Evolutionary conservation across 2,113 vertebrate species (phyloP).

Genomic region (Philantomba maxwellii): DNA sequence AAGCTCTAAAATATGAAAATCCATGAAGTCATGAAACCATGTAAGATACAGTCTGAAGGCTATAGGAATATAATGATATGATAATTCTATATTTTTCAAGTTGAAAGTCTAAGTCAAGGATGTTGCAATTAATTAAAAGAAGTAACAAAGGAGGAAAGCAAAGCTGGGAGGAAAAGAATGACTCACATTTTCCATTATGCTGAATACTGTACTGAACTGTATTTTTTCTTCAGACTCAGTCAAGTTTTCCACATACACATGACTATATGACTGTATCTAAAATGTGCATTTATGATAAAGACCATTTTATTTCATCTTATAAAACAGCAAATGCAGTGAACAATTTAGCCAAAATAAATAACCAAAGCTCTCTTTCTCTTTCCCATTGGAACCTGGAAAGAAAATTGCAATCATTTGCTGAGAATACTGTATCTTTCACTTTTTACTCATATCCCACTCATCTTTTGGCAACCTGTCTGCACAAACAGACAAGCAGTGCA

Average conservation of each 20-base stretch:
- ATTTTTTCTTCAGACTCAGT: neutral
- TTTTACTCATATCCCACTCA: no score
- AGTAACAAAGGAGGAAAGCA: neutral
- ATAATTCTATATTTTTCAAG: neutral
- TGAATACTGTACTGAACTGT: neutral
- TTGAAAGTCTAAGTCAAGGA: neutral
- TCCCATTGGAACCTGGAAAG: no score
- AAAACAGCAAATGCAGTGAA: no score
- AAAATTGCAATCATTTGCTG: no score
- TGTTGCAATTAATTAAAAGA: neutral
- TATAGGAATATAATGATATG: neutral
- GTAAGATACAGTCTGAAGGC: neutral
- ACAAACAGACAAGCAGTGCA: no score
- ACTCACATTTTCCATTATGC: neutral
- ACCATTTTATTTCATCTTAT: no score
- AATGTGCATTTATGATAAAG: neutral
- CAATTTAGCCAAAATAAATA: no score
- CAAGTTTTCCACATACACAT: neutral
- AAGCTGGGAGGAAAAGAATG: neutral
- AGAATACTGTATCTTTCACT: no score
- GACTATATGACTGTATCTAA: neutral
- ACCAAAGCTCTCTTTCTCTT: no score
- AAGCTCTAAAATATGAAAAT: neutral
- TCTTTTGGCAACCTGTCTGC: no score
- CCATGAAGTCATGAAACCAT: neutral